These are phyloP conservation scores for Aphelinus certus DNA, from an alignment of 1,140 invertebrate species.

Conservation along the genomic window DNA sequence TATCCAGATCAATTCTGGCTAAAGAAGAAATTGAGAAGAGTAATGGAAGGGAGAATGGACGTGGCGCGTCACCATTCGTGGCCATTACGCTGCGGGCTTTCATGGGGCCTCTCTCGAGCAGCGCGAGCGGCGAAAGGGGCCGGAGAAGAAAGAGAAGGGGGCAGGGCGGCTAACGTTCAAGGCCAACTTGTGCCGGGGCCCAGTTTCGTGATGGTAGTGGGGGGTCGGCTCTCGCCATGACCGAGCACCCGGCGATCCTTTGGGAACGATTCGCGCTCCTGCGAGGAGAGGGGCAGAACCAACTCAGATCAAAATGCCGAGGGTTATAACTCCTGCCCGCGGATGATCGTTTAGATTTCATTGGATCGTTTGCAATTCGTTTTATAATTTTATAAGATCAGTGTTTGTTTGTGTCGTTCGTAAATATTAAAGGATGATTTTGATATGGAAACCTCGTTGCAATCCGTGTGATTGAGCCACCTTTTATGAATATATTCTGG, in stretches of 20 bases:
- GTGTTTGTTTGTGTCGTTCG: too few relatives aligned
- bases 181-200: conserved; percentile 54
- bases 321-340: too few relatives aligned
- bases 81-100: too few relatives aligned
- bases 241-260: conserved; percentile 1
- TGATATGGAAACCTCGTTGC: too few relatives aligned
- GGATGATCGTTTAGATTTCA: too few relatives aligned
- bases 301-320: too few relatives aligned
- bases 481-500: too few relatives aligned
- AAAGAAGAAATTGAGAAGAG: background rate
- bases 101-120: background rate
- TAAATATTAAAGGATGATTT: too few relatives aligned
- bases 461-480: too few relatives aligned
- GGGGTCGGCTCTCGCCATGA: conserved; percentile 23
- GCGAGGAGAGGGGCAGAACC: background rate
- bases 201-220: conserved; percentile 14
- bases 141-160: conserved; percentile 8
- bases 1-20: background rate
- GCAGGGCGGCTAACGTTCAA: conserved; percentile 45
- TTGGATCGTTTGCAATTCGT: too few relatives aligned
- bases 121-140: conserved; percentile 26
- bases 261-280: background rate
- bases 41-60: background rate
- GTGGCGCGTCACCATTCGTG: background rate
- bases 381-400: too few relatives aligned